Base-by-base conservation (phyloP, 2,888 invertebrate genomes). In the Hypena proboscidalis region DNA sequence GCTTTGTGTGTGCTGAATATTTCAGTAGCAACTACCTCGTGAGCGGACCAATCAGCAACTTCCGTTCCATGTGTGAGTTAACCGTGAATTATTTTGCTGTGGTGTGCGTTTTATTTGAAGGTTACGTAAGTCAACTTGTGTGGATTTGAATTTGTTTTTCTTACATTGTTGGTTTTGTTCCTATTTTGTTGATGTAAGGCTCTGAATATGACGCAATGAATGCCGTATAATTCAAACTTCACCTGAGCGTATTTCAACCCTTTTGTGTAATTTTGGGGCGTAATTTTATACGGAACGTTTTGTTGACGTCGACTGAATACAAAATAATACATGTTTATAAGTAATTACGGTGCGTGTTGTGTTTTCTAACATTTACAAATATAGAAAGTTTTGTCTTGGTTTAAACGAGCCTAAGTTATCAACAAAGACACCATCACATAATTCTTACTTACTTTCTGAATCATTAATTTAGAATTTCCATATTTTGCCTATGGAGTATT, bases 1-100 rank as follows among this genome's bases (percentile, higher is more conserved):
- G 44, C 39, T 58, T 63, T 62, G 65, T 66, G 47, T 62, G 48
- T 40, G 38, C 57, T 70, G 55, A 70, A 73, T 73, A 71, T 67
- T 70, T 70, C 53, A 70, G 57, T 38, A 51, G 42, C 47, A 45
- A 58, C 54, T 57, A 58, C 58, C 45, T 49, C 27, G 44, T 42
- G 47, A 47, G 32, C 31, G 40, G 32, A 47, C 70, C 64, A 69
- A 67, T 66, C 55, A 48, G 31, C 46, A 31, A 9, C 23, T 23
- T 33, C 37, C 21, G 39, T 53, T 47, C 25, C 35, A 40, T 49
- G 67, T 66, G 55, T 60, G 55, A 4, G 52, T 53, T 7, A 22
- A 31, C n/a, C 26, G 33, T 55, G 34, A 56, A 54, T 50, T 40
- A 45, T 42, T 56, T 32, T 33, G 51, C 17, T 3, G 0, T 8